Base-by-base conservation (phyloP, 2,113 vertebrate genomes). In the Rousettus leschenaultii region DNA sequence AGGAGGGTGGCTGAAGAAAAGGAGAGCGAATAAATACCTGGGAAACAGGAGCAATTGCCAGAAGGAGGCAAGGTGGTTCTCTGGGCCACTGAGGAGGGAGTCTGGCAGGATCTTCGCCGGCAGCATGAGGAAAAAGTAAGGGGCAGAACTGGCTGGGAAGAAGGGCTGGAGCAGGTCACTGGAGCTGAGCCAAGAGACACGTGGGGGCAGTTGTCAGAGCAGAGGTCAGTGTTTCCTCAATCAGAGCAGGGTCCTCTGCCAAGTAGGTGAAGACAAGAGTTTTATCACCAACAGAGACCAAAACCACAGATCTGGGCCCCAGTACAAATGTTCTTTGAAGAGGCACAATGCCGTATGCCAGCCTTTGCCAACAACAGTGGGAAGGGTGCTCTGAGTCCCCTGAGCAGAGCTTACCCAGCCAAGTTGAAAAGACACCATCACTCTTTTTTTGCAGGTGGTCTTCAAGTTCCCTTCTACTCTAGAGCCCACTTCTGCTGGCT, bases 41-140 rank as follows among this genome's bases (percentile, higher is more conserved):
- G 79, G 59, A 95, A 86, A 28, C 38, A 33, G 40, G 11, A 26
- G 6, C 10, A 6, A 14, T 48, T 59, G 21, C n/a, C 59, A 70
- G 86, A n/a, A 43, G 51, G 26, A 40, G 33, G 45, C 1, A 3
- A 51, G 1, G 10, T 15, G 3, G 21, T 48, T 11, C n/a, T 90
- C 63, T 43, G 2, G n/a, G 65, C 21, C 21, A 4, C 43, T 15
- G 26, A 96, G 8, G 55, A 73, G 55, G 43, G 33, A 35, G 5
- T 19, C 2, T 4, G 3, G 4, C 8, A 3, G 66, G 35, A 16
- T 59, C 59, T 84, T 33, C 26, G 14, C 0, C 9, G 22, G 0
- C 19, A 57, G 7, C 57, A 53, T 35, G 48, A 21, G 24, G 77
- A 14, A 14, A 21, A 35, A 3, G 53, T 13, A 51, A 26, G 21